Conservation (phyloP, 2,888 invertebrate species). For the Stenurella melanura region DNA sequence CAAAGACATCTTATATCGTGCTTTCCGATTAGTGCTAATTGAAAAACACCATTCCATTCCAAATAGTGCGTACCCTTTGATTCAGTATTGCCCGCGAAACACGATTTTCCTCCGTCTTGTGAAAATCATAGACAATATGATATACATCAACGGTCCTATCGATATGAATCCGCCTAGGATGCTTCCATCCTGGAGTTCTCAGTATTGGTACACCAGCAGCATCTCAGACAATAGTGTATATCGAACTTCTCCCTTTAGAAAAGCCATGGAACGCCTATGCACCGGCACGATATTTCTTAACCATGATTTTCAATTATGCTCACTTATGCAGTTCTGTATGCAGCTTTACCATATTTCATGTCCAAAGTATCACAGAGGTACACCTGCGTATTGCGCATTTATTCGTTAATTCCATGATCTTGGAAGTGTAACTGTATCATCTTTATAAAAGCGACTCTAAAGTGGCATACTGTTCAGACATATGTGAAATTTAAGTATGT, state of each 20-base stretch:
- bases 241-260: background rate
- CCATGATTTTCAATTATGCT: constrained; percentile 25
- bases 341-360: constrained; percentile 14
- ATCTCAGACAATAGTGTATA: too few relatives aligned
- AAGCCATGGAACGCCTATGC: constrained; percentile 2
- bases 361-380: constrained; percentile 16
- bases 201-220: too few relatives aligned
- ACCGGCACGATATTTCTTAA: constrained; percentile 4
- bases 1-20: too few relatives aligned
- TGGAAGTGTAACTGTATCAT: background rate
- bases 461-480: background rate
- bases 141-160: too few relatives aligned
- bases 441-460: background rate
- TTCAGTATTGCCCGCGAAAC: too few relatives aligned
- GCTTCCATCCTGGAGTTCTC: too few relatives aligned
- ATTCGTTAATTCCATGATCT: constrained; percentile 18
- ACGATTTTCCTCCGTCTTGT: too few relatives aligned
- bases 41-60: too few relatives aligned
- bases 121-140: too few relatives aligned
- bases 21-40: too few relatives aligned
- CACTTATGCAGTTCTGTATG: constrained; percentile 10
- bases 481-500: constrained; percentile 6
- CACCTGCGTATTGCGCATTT: background rate
- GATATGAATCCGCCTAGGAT: too few relatives aligned
- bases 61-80: too few relatives aligned